Conservation (phyloP, 2,888 invertebrate genomes). For the Harpalus rubripes region DNA sequence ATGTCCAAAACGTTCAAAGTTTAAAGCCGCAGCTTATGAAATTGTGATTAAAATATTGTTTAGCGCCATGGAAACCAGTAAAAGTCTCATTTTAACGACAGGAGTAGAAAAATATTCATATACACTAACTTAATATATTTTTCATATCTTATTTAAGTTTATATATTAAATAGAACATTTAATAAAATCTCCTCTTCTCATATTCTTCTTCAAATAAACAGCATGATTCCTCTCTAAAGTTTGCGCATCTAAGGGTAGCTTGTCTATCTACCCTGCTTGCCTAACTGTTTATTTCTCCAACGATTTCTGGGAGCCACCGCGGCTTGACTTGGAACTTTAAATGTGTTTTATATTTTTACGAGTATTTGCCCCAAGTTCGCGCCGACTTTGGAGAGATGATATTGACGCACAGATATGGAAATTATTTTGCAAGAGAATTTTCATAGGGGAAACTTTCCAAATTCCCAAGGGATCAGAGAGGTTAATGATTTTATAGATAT, state of each 20-base stretch:
- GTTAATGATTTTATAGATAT: conserved; percentile 1
- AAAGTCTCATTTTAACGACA: too few species aligned
- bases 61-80: too few species aligned
- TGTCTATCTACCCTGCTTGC: neutral
- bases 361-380: conserved; percentile 4
- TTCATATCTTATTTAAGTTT: too few species aligned
- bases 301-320: neutral
- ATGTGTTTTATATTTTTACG: conserved; percentile 7
- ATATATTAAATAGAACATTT: neutral
- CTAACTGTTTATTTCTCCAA: conserved; percentile 1
- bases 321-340: neutral
- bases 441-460: neutral
- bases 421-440: neutral
- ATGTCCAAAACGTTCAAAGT: too few species aligned
- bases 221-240: neutral
- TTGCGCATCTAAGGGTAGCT: neutral
- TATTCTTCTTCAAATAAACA: neutral
- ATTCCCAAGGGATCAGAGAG: neutral
- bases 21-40: too few species aligned
- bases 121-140: too few species aligned
- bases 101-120: too few species aligned
- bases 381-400: neutral
- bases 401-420: neutral
- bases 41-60: too few species aligned
- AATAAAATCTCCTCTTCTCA: neutral